Conservation (phyloP, 2,113 vertebrate species). For the Macrotis lagotis region DNA sequence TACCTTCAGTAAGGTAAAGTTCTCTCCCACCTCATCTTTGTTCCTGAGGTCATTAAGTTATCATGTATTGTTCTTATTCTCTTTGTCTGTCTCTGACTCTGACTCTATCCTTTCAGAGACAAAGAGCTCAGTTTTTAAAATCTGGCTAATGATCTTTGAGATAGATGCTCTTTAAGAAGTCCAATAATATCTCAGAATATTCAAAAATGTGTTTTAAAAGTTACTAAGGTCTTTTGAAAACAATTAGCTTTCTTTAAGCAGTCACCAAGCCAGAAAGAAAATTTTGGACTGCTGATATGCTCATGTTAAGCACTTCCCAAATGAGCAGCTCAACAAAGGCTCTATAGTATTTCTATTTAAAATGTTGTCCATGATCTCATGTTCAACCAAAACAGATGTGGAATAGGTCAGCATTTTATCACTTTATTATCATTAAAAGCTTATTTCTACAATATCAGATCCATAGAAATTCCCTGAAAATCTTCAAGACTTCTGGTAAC, state of each 20-base stretch:
- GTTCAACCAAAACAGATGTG: background rate
- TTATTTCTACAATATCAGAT: background rate
- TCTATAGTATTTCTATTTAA: background rate
- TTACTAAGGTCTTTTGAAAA: background rate
- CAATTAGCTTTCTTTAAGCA: background rate
- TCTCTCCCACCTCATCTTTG: background rate
- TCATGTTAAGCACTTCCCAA: slow-evolving; percentile 3
- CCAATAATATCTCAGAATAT: background rate
- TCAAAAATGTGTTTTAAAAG: background rate
- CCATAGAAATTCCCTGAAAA: background rate
- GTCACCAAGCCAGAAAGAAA: slow-evolving; percentile 9
- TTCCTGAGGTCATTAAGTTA: no score
- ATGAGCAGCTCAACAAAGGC: background rate
- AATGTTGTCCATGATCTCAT: background rate
- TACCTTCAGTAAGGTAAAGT: background rate
- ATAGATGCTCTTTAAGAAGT: slow-evolving; percentile 32
- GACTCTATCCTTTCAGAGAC: no score
- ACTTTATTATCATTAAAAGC: background rate
- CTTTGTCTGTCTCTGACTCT: no score
- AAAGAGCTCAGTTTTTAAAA: background rate
- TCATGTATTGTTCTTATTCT: no score
- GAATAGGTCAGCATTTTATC: background rate
- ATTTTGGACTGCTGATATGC: background rate
- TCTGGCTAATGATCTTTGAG: slow-evolving; percentile 9
- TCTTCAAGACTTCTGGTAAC: background rate